Evolutionary conservation across 2,113 vertebrate species (phyloP).

Genomic region (Mesocricetus auratus): DNA sequence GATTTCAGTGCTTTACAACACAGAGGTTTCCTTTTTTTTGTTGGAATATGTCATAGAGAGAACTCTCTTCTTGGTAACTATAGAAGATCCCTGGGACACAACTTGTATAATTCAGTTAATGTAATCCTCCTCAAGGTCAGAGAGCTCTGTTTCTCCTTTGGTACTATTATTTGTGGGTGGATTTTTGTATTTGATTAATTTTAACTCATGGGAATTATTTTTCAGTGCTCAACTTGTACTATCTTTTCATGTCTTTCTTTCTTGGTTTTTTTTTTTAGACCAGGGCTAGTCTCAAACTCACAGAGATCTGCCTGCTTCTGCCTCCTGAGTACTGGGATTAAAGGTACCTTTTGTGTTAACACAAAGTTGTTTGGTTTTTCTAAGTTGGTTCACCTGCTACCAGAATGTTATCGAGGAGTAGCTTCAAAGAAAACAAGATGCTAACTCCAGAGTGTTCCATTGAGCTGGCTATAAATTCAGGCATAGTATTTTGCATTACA

Average conservation of each 20-base stretch:
- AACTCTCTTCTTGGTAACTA: not conserved
- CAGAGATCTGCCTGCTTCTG: not conserved
- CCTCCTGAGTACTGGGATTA: not conserved
- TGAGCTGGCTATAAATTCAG: not conserved
- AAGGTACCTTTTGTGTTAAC: conserved; percentile 29
- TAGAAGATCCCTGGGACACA: not conserved
- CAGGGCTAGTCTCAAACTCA: not conserved
- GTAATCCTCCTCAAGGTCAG: not conserved
- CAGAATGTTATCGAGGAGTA: conserved; percentile 24
- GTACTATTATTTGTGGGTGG: not conserved
- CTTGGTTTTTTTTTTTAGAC: not conserved
- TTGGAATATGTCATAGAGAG: not conserved
- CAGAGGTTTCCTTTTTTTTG: conserved; percentile 28
- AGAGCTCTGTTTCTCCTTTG: conserved; percentile 24
- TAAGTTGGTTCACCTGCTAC: not conserved
- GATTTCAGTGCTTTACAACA: conserved; percentile 37
- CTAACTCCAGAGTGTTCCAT: not conserved
- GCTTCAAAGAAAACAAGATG: conserved; percentile 44
- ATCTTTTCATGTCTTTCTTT: not conserved
- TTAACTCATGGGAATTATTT: conserved; percentile 18
- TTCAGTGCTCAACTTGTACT: not conserved
- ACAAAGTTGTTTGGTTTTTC: not conserved
- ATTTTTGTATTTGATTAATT: conserved; percentile 38
- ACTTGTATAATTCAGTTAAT: not conserved
- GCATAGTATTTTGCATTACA: not conserved